Percentiles rank a stretch among this genome's conserved stretches.
These are phyloP conservation scores for Spinibarbus caldwelli DNA, from an alignment of 2,797 vertebrate genomes.

Conservation along the genomic window DNA sequence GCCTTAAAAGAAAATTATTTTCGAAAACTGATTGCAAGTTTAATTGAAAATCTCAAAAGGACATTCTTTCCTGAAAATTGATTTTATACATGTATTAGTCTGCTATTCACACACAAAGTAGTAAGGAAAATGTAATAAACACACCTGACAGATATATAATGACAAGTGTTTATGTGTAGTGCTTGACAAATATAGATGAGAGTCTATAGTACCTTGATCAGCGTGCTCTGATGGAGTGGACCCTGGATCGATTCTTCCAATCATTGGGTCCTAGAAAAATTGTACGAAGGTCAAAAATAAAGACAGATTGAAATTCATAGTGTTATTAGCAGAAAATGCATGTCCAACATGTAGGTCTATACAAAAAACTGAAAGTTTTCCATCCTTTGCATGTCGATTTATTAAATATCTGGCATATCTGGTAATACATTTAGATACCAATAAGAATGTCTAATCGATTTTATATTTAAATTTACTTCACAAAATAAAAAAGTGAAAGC, in stretches of 20 bases:
- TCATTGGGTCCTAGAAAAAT: conserved; percentile 72
- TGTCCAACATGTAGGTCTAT: not conserved
- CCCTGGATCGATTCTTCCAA: conserved; percentile 64
- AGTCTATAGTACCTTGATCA: conserved; percentile 63
- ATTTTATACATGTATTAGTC: not conserved
- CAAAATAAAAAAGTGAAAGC: not conserved
- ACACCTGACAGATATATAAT: not conserved
- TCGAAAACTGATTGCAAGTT: not conserved
- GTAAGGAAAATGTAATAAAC: not conserved
- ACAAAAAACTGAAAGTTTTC: not conserved
- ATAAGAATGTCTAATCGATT: not conserved
- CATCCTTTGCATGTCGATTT: not conserved
- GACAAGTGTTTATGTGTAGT: not conserved
- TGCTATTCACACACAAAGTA: not conserved
- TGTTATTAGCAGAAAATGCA: not conserved
- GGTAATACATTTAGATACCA: not conserved
- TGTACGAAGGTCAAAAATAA: conserved; percentile 37
- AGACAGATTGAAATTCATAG: not conserved
- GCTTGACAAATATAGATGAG: not conserved
- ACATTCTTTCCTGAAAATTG: not conserved
- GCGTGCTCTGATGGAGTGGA: conserved; percentile 68
- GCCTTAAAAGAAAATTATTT: not conserved
- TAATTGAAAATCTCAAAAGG: conserved; percentile 1
- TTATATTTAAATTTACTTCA: not conserved
- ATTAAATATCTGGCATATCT: not conserved